Base-by-base conservation (phyloP, 2,888 invertebrate genomes). In the Patella ulyssiponensis region DNA sequence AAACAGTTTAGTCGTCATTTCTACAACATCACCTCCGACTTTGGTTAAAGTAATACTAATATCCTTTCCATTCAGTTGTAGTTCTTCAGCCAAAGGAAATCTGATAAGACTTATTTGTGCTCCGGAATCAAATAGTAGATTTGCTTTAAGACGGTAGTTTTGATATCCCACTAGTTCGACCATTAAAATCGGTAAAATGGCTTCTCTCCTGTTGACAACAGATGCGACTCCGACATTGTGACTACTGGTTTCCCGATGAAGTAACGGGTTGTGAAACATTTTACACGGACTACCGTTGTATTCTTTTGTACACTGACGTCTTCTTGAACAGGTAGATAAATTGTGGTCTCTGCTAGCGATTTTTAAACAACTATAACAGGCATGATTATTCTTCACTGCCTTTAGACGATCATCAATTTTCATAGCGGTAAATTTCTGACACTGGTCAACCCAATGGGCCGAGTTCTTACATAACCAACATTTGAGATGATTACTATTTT, bases 311-410 rank as follows among this genome's bases (percentile, higher is more conserved):
- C 64, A 64, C 17, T 64, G 64, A 20, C 64, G 64, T 64, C 64
- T 64, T 23, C 64, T 64, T 20, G 64, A 64, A 64, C 64, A 64
- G 64, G n/a, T 64, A n/a, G 23, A 23, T 23, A 64, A n/a, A 64
- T 23, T 23, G 23, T 64, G 64, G 14, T 64, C 23, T 20, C 23
- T 64, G 14, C 23, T 23, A 64, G 64, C 7, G 14, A 64, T 64
- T 64, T 64, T 64, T 23, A 64, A 64, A 23, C 20, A 64, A 23
- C 23, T 64, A 11, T 23, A 64, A 64, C 64, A 64, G 17, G 64
- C 64, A 64, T 64, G 64, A 11, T 64, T 64, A 64, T 64, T 23
- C 15, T 64, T 64, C 11, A 64, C 11, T 23, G 20, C 23, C 23
- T 64, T 64, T 23, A 64, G 9, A 64, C 64, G 64, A 64, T 64